phyloP scores from a whole-genome alignment of 1,140 invertebrate species.

The Panonychus citri region DNA sequence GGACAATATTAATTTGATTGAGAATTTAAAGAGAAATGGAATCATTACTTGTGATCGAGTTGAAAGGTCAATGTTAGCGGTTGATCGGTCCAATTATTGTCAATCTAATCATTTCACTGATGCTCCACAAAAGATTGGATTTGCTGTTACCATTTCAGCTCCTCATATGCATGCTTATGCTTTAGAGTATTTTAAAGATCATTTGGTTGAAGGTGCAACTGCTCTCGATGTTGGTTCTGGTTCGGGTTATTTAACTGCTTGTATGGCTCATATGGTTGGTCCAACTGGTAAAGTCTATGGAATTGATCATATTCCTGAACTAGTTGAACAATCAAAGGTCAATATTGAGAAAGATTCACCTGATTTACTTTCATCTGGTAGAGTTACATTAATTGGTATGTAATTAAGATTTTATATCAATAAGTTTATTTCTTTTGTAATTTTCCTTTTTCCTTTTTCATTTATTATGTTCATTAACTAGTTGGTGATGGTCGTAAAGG shows the following conservation, averaged over 20 bases:
- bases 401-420: background rate
- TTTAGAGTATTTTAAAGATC: constrained; percentile 59
- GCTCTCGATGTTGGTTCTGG: constrained; percentile 88
- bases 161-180: constrained; percentile 98
- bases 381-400: constrained; percentile 43
- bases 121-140: constrained; percentile 65
- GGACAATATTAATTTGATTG: constrained; percentile 56
- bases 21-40: constrained; percentile 53
- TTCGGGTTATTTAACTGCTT: constrained; percentile 83
- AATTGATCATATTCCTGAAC: constrained; percentile 73
- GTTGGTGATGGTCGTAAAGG: constrained; percentile 66
- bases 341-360: constrained; percentile 56
- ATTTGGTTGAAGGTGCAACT: constrained; percentile 40
- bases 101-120: constrained; percentile 57
- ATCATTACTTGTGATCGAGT: constrained; percentile 57
- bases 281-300: constrained; percentile 51
- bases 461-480: constrained; percentile 10
- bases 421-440: background rate
- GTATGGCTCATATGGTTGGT: constrained; percentile 66
- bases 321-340: constrained; percentile 43
- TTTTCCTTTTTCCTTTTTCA: background rate
- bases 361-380: constrained; percentile 35
- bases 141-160: constrained; percentile 81
- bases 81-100: constrained; percentile 58
- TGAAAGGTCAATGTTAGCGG: constrained; percentile 52